These are phyloP conservation scores for Gambusia yucatana DNA, from an alignment of 2,797 vertebrate genomes.

Conservation along the genomic window DNA sequence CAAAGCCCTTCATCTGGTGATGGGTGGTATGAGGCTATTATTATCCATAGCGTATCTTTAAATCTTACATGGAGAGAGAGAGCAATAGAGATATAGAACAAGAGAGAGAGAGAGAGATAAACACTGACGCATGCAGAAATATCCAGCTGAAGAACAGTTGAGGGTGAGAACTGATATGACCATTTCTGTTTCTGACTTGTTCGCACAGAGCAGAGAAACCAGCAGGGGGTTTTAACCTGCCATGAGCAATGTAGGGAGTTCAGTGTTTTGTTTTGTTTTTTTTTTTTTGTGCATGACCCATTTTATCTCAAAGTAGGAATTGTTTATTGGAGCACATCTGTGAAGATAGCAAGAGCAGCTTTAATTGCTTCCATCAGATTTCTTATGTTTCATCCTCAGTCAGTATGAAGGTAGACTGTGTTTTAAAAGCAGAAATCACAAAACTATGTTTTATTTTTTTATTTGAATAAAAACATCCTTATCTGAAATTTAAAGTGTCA, in stretches of 20 bases:
- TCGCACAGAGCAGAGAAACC: slow-evolving; percentile 11
- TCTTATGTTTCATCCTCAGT: slow-evolving; percentile 7
- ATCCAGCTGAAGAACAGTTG: not conserved
- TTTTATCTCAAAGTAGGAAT: slow-evolving; percentile 7
- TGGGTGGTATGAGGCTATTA: slow-evolving; percentile 16
- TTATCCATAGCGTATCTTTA: slow-evolving; percentile 13
- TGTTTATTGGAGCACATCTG: not conserved
- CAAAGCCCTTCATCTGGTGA: slow-evolving; percentile 21
- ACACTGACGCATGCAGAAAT: not conserved
- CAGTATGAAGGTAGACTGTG: not conserved
- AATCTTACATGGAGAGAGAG: not conserved
- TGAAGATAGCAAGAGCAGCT: not conserved
- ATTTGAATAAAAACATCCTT: not conserved
- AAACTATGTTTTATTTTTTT: slow-evolving; percentile 1
- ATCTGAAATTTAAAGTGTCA: not conserved
- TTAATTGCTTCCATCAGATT: slow-evolving; percentile 3
- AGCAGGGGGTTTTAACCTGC: slow-evolving; percentile 13
- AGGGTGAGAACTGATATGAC: not conserved
- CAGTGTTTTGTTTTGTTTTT: not conserved
- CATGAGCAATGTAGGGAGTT: slow-evolving; percentile 9
- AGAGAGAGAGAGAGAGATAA: not conserved
- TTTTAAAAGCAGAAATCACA: too few relatives aligned
- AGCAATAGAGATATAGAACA: not conserved
- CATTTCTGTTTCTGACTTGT: slow-evolving; percentile 17
- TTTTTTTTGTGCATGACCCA: slow-evolving; percentile 7